phyloP scores from a whole-genome alignment of 2,888 invertebrate species.

The Limnephilus rhombicus region DNA sequence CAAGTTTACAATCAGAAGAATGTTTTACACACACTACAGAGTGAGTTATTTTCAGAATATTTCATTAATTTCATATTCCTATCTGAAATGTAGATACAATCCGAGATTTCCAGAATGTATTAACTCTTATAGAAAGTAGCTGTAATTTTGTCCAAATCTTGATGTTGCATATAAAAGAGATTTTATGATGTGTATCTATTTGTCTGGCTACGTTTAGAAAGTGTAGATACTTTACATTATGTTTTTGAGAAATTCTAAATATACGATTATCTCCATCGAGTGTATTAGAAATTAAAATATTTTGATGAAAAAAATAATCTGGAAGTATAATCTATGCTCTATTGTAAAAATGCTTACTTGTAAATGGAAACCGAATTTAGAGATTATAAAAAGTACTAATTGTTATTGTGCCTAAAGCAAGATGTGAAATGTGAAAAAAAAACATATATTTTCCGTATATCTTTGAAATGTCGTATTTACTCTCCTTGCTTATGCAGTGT shows the following conservation, averaged over 20 bases:
- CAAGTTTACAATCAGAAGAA: not conserved
- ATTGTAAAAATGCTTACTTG: constrained; percentile 54
- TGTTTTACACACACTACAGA: not conserved
- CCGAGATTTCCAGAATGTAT: constrained; percentile 42
- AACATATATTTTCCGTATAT: constrained; percentile 53
- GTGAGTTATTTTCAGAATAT: not conserved
- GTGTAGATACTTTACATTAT: not conserved
- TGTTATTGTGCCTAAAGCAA: constrained; percentile 66
- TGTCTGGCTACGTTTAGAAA: not conserved
- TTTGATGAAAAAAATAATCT: constrained; percentile 13
- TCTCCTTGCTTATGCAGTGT: constrained; percentile 56
- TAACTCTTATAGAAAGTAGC: constrained; percentile 47
- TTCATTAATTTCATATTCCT: not conserved
- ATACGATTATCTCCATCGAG: constrained; percentile 25
- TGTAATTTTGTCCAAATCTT: constrained; percentile 61
- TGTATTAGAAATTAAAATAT: constrained; percentile 7
- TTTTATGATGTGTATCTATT: not conserved
- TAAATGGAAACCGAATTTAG: constrained; percentile 64
- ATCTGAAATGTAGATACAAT: not conserved
- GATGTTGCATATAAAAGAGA: constrained; percentile 53
- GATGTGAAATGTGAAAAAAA: constrained; percentile 51
- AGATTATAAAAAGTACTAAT: constrained; percentile 59
- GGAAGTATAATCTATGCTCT: constrained; percentile 42
- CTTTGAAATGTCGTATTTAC: constrained; percentile 29
- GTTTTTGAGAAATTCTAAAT: constrained; percentile 20